Base-by-base conservation (phyloP, 53 echinoderm and acorn worm genomes). In the Glandiceps talaboti region DNA sequence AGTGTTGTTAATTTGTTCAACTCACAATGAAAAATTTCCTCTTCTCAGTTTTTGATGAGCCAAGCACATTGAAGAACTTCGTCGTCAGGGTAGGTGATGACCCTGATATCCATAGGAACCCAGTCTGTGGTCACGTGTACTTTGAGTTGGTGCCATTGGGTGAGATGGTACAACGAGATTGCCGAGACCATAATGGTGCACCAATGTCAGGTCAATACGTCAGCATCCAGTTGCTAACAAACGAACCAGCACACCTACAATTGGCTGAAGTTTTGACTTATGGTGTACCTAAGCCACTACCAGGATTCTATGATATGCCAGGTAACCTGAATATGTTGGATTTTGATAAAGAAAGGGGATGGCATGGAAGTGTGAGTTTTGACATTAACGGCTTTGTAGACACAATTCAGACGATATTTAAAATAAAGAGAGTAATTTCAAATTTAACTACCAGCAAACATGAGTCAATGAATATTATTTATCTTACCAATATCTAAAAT, bases 51-150 rank as follows among this genome's bases (percentile, higher is more conserved):
- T 82, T 75, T 32, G 82, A 75, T 26, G 82, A 82, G 75, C 82
- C 82, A 1, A 82, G 76, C 25, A 82, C 76, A 32, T 31, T 82
- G 74, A 82, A 75, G 32, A 0, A 82, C 31, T 82, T 82, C 33
- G 82, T 82, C 25, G 82, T 82, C 75, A 33, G 82, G 26, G 82
- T 82, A 27, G 82, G 82, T 25, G 82, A 82, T 76, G 76, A 82
- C 33, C 82, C 82, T 1, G 82, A 82, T 20, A 76, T 82, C 1
- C 74, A 82, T 33, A 82, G 29, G 32, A 82, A 82, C 26, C 82
- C 82, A 1, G 75, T 76, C 27, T 82, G 82, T 29, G 33, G 75
- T 25, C n/a, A n/a, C n/a, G 82, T 76, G 31, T 82, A 82, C 28
- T 30, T 75, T 25, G 26, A 76, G 75, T 75, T 75, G 32, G 82